Evolutionary conservation across 2,888 invertebrate species (phyloP), one percentile per base, ranked within the genome.

Genomic region (Drosophila picticornis): DNA sequence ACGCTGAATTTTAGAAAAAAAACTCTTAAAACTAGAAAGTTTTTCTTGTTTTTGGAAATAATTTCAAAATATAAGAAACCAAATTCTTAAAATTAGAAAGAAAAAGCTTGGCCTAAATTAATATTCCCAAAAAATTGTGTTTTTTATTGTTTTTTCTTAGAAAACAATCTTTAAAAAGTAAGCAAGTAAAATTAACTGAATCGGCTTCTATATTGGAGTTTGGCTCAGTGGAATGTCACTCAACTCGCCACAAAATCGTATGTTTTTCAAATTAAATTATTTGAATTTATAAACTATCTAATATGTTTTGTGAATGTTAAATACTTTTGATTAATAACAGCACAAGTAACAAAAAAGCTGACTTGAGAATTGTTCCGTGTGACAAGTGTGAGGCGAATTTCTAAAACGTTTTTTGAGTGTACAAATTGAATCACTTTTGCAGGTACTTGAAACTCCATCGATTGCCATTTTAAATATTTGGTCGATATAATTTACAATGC

Each of bases 381-480:
- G 4, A 9, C 9, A 34, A 34, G 36, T 19, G 36, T 6, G 19
- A 7, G 7, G 2, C 2, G 16, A 3, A 7, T 2, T 38, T 38
- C 7, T 7, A 38, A 9, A 9, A 19, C n/a, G 9, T 38, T 38
- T n/a, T n/a, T 4, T 4, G n/a, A 40, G n/a, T 40, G 22, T 43
- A 43, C 0, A 22, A 22, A 43, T 43, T 11, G 40, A 40, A 40
- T n/a, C n/a, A n/a, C 4, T 2, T n/a, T n/a, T n/a, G 11, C 25
- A 11, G 19, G 13, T 64, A 77, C 76, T 77, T 64, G 50, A 76
- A 63, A 64, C 52, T 32, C 57, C 29, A 22, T 73, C 22, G 68
- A 77, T 64, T 67, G 72, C 32, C 40, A 55, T 80, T 72, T 77
- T 72, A 82, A 82, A 73, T 73, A 82, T 80, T 84, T 73, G 55